Percentiles rank a stretch among this genome's conserved stretches.
phyloP scores from a whole-genome alignment of 2,888 invertebrate species.

The Drosophila pegasa region DNA sequence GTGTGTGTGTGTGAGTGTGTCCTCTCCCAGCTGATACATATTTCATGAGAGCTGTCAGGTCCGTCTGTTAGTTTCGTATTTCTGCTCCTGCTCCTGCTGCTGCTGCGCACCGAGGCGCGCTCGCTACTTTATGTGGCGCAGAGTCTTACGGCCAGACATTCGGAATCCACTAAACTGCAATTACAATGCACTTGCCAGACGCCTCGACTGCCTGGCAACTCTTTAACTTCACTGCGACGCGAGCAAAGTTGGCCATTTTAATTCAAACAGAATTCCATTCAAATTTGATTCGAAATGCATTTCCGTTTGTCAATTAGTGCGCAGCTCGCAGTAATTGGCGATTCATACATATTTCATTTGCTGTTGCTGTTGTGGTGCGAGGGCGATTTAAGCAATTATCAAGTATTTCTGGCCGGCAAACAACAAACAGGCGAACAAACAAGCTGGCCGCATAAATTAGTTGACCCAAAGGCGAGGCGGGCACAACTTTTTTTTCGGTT shows the following conservation, averaged over 20 bases:
- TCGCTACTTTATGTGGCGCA: constrained; percentile 4
- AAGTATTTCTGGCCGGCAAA: constrained; percentile 24
- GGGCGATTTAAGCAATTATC: constrained; percentile 44
- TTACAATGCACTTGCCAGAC: neutral
- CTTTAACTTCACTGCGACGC: neutral
- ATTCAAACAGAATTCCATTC: neutral
- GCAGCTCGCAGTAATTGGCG: constrained; percentile 18
- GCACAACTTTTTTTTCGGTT: constrained; percentile 57
- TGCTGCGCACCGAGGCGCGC: constrained; percentile 16
- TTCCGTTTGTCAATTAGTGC: neutral
- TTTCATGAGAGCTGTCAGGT: constrained; percentile 71
- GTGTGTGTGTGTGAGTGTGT: constrained; percentile 1
- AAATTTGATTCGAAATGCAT: constrained; percentile 1
- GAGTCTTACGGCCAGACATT: neutral
- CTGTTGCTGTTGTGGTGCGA: neutral
- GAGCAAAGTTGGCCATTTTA: too few relatives aligned
- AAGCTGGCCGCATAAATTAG: constrained; percentile 65
- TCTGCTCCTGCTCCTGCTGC: constrained; percentile 8
- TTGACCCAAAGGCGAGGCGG: constrained; percentile 43
- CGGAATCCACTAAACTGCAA: neutral
- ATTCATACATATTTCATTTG: constrained; percentile 37
- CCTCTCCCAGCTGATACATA: constrained; percentile 47
- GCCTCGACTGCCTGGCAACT: neutral
- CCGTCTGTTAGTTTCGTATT: constrained; percentile 72
- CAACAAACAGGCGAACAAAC: constrained; percentile 16